Evolutionary conservation across 2,113 vertebrate genomes (phyloP), one percentile per base, ranked within the genome.

Genomic region (Callipepla squamata): DNA sequence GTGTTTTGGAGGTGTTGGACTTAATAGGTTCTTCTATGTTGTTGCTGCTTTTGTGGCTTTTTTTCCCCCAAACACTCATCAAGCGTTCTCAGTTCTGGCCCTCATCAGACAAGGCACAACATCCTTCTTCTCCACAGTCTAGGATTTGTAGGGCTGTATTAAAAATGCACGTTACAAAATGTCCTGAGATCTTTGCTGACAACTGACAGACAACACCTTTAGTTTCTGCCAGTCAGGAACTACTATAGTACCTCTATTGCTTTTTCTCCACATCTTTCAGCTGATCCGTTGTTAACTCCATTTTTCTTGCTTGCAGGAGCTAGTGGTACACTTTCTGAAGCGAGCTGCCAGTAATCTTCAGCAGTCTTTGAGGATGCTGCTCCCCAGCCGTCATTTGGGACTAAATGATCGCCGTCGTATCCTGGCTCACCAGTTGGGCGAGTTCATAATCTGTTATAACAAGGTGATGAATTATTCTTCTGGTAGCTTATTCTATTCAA

Each of bases 281-380:
- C 4, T 34, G 34, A 22, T 53, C 2, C 2, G 0, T 69, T 32
- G 47, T 76, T 89, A 79, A 89, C 36, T 45, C 78, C 34, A 10
- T 82, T n/a, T 85, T 47, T 93, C n/a, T 90, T 83, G 80, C 66
- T 78, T 82, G 36, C 95, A 99, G 99, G 99, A 99, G 85, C 97
- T 99, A 63, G 98, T 99, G 81, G 98, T 99, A 77, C 98, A 98
- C 76, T 99, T 99, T 93, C 97, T 99, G 94, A 98, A 97, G 92
- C 97, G 98, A 95, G 99, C 99, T 55, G 98, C 98, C 87, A 98
- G 96, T 96, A 99, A 99, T 95, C 98, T 99, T 34, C 98, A 98
- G 38, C 98, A 98, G 82, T 98, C 99, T 50, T 87, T 99, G 93
- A 97, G 93, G 86, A 94, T 99, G 97, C 96, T 98, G 18, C 87